Conservation (phyloP, 2,797 vertebrate genomes). For the Harpagifer antarcticus region DNA sequence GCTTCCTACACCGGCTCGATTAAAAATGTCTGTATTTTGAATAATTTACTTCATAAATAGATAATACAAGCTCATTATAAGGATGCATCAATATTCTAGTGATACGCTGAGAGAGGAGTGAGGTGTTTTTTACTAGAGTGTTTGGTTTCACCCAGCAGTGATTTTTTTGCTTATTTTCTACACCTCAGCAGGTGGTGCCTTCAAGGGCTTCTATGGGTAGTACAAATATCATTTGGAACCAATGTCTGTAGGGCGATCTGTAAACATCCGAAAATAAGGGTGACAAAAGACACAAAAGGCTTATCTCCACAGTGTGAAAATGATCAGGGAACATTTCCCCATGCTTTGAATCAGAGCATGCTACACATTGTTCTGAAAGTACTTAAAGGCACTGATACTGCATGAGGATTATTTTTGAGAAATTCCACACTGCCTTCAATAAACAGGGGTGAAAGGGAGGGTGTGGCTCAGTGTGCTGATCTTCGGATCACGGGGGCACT, state of each 20-base stretch:
- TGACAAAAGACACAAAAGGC: conserved; percentile 2
- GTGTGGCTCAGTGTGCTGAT: no score
- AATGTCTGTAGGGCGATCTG: conserved; percentile 5
- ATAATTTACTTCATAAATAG: conserved; percentile 85
- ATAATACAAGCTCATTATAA: conserved; percentile 79
- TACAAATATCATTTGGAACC: conserved; percentile 26
- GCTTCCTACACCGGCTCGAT: conserved; percentile 54
- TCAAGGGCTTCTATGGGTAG: conserved; percentile 14
- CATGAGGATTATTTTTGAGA: no score
- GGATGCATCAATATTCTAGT: conserved; percentile 76
- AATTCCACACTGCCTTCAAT: no score
- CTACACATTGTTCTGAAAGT: not conserved
- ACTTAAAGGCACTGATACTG: not conserved
- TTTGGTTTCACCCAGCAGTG: conserved; percentile 49
- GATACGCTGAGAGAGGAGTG: conserved; percentile 59
- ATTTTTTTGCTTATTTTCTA: conserved; percentile 48
- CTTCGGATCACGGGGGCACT: no score
- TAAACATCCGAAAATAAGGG: conserved; percentile 28
- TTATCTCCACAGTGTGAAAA: not conserved
- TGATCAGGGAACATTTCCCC: conserved; percentile 1
- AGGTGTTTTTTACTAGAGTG: conserved; percentile 45
- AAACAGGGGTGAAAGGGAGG: no score
- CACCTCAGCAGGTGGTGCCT: conserved; percentile 44
- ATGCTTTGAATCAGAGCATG: not conserved
- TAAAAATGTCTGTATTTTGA: conserved; percentile 80